These are phyloP conservation scores for Melanargia galathea DNA, from an alignment of 2,888 invertebrate genomes.

Conservation along the genomic window DNA sequence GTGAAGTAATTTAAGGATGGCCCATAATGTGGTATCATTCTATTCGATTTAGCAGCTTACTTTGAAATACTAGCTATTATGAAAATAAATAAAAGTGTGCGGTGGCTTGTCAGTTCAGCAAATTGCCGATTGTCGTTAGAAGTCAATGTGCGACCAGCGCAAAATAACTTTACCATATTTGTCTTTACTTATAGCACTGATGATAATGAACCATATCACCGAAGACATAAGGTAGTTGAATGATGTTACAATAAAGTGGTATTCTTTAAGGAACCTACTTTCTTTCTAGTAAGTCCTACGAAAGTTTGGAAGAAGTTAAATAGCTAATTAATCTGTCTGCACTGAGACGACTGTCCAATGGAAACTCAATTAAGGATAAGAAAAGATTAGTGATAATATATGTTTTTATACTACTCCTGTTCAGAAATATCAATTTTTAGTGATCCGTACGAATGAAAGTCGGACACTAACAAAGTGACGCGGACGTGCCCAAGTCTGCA, in stretches of 20 bases:
- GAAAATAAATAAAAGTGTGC: too few species aligned
- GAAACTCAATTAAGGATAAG: slow-evolving; percentile 13
- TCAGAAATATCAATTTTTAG: background rate
- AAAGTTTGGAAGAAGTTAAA: slow-evolving; percentile 38
- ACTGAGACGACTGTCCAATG: slow-evolving; percentile 17
- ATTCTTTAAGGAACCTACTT: slow-evolving; percentile 5
- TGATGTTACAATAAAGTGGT: background rate
- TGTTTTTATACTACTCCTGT: too few species aligned
- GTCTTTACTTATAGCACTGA: background rate
- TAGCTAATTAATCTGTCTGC: slow-evolving; percentile 44
- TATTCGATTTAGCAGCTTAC: too few species aligned
- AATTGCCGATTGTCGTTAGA: background rate
- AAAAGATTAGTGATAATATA: background rate
- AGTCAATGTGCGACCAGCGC: background rate
- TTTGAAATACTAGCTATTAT: too few species aligned
- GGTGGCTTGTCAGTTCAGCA: background rate
- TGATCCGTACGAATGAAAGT: background rate
- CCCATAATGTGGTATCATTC: too few species aligned
- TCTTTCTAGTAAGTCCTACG: slow-evolving; percentile 12
- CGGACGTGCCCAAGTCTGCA: too few species aligned
- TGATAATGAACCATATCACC: background rate
- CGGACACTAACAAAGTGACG: too few species aligned
- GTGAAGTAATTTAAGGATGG: too few species aligned
- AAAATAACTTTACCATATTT: slow-evolving; percentile 38
- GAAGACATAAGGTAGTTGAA: background rate